Evolutionary conservation across 1,140 invertebrate species (phyloP), one percentile per base, ranked within the genome.

Genomic region (Brachionus koreanus): DNA sequence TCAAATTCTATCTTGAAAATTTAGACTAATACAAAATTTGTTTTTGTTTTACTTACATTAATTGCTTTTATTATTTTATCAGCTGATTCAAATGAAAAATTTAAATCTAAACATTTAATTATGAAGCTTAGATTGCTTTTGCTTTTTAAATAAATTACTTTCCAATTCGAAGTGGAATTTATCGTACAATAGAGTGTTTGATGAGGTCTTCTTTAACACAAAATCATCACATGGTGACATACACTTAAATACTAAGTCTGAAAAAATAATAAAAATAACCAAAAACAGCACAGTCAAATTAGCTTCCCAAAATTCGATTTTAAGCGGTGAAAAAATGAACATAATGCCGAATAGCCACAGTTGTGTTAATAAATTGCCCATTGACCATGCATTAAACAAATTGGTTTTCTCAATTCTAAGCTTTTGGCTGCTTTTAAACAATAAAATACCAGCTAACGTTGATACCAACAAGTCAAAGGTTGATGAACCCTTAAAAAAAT

Each of bases 221-320:
- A 69, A 37, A 29, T 69, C 65, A 16, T 23, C 19, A 3, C 16
- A 35, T 42, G 65, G 65, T 35, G 35, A 23, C 16, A 69, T 42
- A 39, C n/a, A 69, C 19, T 69, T 69, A 7, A 39, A 2, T 0
- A 69, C n/a, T 16, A 39, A 42, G 6, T 19, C n/a, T 16, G 65
- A 69, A 69, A 69, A 9, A 3, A 69, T 6, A 0, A 69, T 33
- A 19, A 35, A 69, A 16, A 69, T 0, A 16, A 37, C 3, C n/a
- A 16, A 39, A 16, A 69, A 69, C 5, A 39, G 16, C 16, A 69
- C 16, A 6, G 33, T 37, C 5, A 37, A 69, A 16, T 19, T 69
- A 2, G 65, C 29, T 69, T 69, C 65, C 65, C 65, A 69, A 37
- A 69, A 19, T 69, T 69, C 65, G 37, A 69, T 69, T 69, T 39